These are phyloP conservation scores for Chaetophractus vellerosus DNA, from an alignment of 2,797 vertebrate genomes.

Conservation along the genomic window DNA sequence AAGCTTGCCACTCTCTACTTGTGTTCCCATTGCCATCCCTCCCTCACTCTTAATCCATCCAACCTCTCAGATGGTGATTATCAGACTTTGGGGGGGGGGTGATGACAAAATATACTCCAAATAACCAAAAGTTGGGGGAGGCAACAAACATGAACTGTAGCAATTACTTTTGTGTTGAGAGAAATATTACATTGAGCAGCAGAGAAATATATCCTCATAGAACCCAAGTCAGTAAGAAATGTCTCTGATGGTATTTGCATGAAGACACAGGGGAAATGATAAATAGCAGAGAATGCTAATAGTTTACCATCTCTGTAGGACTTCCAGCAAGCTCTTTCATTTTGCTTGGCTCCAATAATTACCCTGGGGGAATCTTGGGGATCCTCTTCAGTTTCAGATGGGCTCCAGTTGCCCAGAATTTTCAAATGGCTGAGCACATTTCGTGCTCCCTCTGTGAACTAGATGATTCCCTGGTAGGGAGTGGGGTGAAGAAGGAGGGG, in stretches of 20 bases:
- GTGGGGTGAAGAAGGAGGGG: background rate
- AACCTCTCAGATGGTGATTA: background rate
- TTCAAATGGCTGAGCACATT: background rate
- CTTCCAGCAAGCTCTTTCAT: background rate
- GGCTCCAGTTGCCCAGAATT: background rate
- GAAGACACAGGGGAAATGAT: background rate
- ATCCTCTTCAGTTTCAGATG: background rate
- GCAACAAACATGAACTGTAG: background rate
- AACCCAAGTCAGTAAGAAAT: background rate
- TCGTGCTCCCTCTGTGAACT: background rate
- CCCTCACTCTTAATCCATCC: background rate
- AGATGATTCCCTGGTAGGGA: background rate
- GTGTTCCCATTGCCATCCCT: background rate
- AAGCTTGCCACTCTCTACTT: background rate
- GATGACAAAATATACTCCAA: background rate
- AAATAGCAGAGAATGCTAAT: conserved; percentile 35
- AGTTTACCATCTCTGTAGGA: background rate
- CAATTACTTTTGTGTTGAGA: background rate
- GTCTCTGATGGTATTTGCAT: background rate
- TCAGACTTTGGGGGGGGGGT: background rate
- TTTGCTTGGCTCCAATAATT: background rate
- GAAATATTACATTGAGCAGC: background rate
- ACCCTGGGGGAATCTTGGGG: background rate
- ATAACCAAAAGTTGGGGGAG: background rate
- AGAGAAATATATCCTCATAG: background rate